Conservation (phyloP, 2,113 vertebrate species). For the Phainopepla nitens region DNA sequence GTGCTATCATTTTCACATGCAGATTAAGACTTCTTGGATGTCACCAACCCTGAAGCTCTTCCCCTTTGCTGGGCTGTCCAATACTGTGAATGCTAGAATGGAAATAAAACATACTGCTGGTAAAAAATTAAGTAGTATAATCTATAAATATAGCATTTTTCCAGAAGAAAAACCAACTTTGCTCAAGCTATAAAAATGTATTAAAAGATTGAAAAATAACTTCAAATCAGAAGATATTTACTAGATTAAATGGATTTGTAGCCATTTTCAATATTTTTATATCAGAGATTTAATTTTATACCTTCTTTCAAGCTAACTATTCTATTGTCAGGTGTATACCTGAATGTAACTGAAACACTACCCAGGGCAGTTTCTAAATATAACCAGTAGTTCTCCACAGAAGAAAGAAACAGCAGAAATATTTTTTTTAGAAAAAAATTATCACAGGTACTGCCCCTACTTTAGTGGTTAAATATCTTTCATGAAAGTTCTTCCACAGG, state of each 20-base stretch:
- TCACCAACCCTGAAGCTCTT: background rate
- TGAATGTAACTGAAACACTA: background rate
- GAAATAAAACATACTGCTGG: background rate
- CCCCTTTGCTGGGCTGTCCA: background rate
- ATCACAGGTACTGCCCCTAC: background rate
- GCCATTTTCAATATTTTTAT: background rate
- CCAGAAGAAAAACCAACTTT: background rate
- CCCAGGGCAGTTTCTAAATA: background rate
- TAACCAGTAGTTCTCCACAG: background rate
- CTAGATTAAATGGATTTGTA: background rate
- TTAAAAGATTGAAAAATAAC: background rate
- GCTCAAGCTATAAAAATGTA: background rate
- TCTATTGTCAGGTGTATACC: background rate
- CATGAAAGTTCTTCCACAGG: background rate
- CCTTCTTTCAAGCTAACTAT: fast-evolving
- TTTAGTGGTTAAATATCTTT: background rate
- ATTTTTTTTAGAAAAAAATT: background rate
- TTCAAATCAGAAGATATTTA: background rate
- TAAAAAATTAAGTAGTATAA: background rate
- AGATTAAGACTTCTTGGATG: background rate
- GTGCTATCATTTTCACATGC: background rate
- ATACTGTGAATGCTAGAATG: background rate
- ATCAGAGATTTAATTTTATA: background rate
- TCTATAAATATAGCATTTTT: background rate
- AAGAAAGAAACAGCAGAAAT: background rate